Percentiles rank a stretch among this genome's conserved stretches.
These are phyloP conservation scores for Brachynemurus nebulosus DNA, from an alignment of 2,888 invertebrate genomes.

Conservation along the genomic window DNA sequence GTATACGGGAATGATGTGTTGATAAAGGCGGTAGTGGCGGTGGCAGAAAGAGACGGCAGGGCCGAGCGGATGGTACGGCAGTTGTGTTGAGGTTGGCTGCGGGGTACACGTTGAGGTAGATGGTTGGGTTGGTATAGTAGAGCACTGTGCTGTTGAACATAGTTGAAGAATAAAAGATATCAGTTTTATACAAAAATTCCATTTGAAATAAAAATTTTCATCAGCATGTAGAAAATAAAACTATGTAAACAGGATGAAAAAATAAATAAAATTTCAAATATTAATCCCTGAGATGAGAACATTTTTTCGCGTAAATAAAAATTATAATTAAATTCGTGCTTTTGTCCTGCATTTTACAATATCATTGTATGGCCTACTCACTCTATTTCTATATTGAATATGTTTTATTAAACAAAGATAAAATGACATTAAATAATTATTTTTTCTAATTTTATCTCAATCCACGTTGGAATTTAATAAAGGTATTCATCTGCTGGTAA, in stretches of 20 bases:
- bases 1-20: too few relatives aligned
- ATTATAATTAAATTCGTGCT: constrained; percentile 9
- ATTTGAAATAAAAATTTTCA: neutral
- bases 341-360: constrained; percentile 6
- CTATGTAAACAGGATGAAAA: constrained; percentile 1
- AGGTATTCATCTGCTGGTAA: too few relatives aligned
- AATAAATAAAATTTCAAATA: constrained; percentile 6
- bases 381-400: neutral
- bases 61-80: too few relatives aligned
- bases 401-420: neutral
- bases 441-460: constrained; percentile 2
- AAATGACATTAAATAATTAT: neutral
- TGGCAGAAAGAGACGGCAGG: too few relatives aligned
- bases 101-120: too few relatives aligned
- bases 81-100: too few relatives aligned
- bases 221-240: constrained; percentile 1
- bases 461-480: constrained; percentile 1
- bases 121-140: too few relatives aligned
- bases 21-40: too few relatives aligned
- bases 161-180: too few relatives aligned
- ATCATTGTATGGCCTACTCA: neutral
- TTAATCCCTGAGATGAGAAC: constrained; percentile 4
- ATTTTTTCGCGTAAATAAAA: constrained; percentile 9
- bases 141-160: too few relatives aligned
- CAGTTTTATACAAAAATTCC: constrained; percentile 1